phyloP scores from a whole-genome alignment of 2,797 vertebrate genomes.

The Pseudochromis fuscus region DNA sequence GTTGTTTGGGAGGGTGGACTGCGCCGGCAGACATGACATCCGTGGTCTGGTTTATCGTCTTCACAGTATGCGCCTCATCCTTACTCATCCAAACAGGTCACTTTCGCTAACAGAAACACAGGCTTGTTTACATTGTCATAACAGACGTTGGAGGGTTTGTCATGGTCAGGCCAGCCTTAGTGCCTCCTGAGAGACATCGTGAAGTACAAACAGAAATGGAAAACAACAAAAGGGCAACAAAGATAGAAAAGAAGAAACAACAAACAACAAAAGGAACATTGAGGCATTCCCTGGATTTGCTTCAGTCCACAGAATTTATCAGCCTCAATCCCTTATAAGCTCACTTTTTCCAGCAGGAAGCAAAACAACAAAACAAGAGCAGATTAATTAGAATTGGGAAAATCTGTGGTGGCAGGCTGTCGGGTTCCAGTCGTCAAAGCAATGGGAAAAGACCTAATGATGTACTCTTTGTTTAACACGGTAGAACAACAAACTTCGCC shows the following conservation, averaged over 20 bases:
- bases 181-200: constrained; percentile 7
- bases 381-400: constrained; percentile 80
- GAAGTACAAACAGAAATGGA: constrained; percentile 23
- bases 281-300: constrained; percentile 54
- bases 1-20: constrained; percentile 29
- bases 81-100: constrained; percentile 42
- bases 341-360: constrained; percentile 81
- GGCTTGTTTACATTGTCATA: constrained; percentile 53
- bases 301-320: constrained; percentile 66
- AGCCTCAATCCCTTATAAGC: constrained; percentile 60
- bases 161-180: constrained; percentile 12
- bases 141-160: constrained; percentile 27
- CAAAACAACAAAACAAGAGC: constrained; percentile 79
- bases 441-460: constrained; percentile 75
- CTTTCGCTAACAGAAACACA: constrained; percentile 28
- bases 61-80: constrained; percentile 9
- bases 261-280: constrained; percentile 51
- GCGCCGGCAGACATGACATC: constrained; percentile 27
- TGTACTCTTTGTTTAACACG: constrained; percentile 79
- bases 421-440: constrained; percentile 73
- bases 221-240: constrained; percentile 16
- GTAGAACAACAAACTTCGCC: constrained; percentile 76
- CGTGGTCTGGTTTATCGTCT: constrained; percentile 29
- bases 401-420: constrained; percentile 78
- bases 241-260: constrained; percentile 46